A percentile compares a stretch with the other conserved stretches of the same genome.
Conservation (phyloP, 64 coral and sea anemone species). For the Astreopora myriophthalma region DNA sequence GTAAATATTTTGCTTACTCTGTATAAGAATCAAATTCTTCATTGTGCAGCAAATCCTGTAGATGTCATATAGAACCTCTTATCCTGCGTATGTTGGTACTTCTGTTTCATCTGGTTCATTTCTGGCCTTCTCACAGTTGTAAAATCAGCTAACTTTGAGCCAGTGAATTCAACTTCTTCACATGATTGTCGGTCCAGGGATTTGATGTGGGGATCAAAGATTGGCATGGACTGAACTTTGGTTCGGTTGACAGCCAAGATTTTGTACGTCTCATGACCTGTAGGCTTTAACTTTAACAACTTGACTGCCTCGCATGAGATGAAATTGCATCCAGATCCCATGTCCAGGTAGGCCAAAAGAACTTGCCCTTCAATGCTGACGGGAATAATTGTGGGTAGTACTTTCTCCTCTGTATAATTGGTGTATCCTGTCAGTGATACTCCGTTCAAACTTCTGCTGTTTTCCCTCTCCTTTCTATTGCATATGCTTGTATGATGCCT, state of each 20-base stretch:
- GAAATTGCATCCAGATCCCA: constrained; percentile 53
- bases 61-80: constrained; percentile 13
- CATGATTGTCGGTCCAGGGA: constrained; percentile 13
- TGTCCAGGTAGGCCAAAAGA: constrained; percentile 61
- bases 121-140: constrained; percentile 28
- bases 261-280: not conserved
- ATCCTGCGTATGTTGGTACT: constrained; percentile 32
- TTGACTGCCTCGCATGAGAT: constrained; percentile 45
- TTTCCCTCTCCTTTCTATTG: not conserved
- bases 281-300: constrained; percentile 19
- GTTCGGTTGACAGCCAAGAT: constrained; percentile 57
- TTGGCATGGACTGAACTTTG: constrained; percentile 55
- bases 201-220: not conserved
- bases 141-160: constrained; percentile 32
- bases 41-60: too few species aligned
- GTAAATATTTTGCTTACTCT: too few species aligned
- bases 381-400: constrained; percentile 43
- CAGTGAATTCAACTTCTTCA: constrained; percentile 47
- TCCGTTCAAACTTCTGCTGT: not conserved
- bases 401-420: not conserved
- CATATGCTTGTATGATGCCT: constrained; percentile 69
- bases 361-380: not conserved
- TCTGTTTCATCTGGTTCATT: constrained; percentile 11
- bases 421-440: constrained; percentile 33
- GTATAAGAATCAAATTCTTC: too few species aligned